Base-by-base conservation (phyloP, 2,113 vertebrate species). In the Climacteris rufus region DNA sequence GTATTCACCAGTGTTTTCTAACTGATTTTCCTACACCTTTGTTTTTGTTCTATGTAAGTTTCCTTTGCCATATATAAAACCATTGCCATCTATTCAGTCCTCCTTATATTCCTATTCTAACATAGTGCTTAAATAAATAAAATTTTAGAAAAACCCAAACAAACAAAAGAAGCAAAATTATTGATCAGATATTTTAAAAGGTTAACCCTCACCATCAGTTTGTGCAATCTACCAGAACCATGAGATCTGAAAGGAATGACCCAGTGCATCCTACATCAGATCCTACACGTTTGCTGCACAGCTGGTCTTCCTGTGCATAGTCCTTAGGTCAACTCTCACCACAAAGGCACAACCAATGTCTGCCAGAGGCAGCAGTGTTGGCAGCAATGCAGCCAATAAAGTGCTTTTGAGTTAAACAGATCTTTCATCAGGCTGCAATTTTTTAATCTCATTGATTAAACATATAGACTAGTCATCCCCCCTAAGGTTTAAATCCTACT, bases 271-370 rank as follows among this genome's bases (percentile, higher is more conserved):
- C 20, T 33, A 10, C 19, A 30, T 54, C 24, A 70, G 28, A 33
- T 47, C 31, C 57, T 18, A 18, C 40, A 47, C 3, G 1, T 18
- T 47, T 2, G 3, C 21, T 4, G 1, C 1, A 2, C 22, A 77
- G 35, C 6, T 87, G 35, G 2, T 65, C 15, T 45, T 37, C 22
- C 11, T 65, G 44, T n/a, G 18, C 12, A 15, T 0, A 27, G 45
- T 11, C 8, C 25, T 52, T 7, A n/a, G n/a, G 37, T 31, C 61
- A 82, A 24, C 14, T 87, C 23, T 47, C 57, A 47, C 14, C 66
- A 45, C 17, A 49, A 33, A 44, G 12, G 16, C 47, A 28, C 37
- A 61, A 6, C 3, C 37, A 57, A 3, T 1, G 22, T 27, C 66
- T 72, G 28, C 35, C n/a, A 40, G 44, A 54, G 50, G 14, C 70